Percentiles rank a stretch among this genome's conserved stretches.
phyloP scores from a whole-genome alignment of 2,113 vertebrate species.

The Chloebia gouldiae region DNA sequence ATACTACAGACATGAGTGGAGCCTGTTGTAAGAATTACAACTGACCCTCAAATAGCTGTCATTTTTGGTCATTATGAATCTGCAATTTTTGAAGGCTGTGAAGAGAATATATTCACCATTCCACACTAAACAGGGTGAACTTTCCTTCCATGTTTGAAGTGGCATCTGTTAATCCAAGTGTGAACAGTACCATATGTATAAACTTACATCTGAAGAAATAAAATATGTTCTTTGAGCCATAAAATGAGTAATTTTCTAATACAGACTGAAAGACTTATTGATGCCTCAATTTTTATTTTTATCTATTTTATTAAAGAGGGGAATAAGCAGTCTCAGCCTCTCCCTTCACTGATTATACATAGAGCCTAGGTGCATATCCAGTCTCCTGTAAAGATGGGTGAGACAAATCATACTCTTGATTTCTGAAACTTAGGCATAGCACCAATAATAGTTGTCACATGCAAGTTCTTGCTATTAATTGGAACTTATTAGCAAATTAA shows the following conservation, averaged over 20 bases:
- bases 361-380: accelerated
- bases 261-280: background rate
- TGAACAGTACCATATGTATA: background rate
- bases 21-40: background rate
- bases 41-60: background rate
- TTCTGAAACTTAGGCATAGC: background rate
- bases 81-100: background rate
- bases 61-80: background rate
- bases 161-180: background rate
- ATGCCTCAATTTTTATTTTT: background rate
- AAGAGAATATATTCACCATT: background rate
- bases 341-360: background rate
- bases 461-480: background rate
- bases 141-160: background rate
- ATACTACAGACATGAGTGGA: background rate
- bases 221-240: background rate
- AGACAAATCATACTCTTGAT: background rate
- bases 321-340: background rate
- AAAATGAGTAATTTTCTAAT: background rate
- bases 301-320: background rate
- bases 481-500: background rate
- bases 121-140: background rate
- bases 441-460: background rate
- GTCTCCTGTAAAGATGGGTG: background rate
- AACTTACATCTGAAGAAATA: background rate